Evolutionary conservation across 2,113 vertebrate species (phyloP).

Genomic region (Ageneiosus marmoratus): DNA sequence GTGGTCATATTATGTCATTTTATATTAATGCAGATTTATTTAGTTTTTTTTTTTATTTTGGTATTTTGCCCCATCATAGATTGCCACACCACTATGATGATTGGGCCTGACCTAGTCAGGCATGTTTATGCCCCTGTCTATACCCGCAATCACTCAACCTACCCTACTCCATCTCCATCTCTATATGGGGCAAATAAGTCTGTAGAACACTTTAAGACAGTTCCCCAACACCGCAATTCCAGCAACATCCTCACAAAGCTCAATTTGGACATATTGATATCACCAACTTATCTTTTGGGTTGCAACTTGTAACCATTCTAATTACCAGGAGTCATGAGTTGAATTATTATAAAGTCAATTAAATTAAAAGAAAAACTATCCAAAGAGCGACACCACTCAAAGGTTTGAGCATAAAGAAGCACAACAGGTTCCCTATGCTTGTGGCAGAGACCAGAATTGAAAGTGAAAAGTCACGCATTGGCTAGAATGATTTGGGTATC

Average conservation of each 20-base stretch:
- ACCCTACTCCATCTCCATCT: neutral
- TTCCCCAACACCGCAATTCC: neutral
- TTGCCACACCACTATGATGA: neutral
- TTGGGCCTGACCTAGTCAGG: neutral
- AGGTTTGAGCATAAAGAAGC: conserved; percentile 58
- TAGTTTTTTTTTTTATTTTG: too few relatives aligned
- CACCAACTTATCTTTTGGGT: neutral
- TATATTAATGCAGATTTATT: neutral
- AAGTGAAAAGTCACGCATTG: conserved; percentile 73
- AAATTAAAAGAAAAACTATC: conserved; percentile 23
- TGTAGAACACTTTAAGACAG: neutral
- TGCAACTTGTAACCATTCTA: neutral
- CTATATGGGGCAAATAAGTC: neutral
- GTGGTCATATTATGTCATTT: neutral
- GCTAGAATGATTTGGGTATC: conserved; percentile 66
- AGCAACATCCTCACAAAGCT: neutral
- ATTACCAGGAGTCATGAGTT: conserved; percentile 3
- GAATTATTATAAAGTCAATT: conserved; percentile 37
- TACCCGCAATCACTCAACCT: neutral
- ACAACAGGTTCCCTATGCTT: conserved; percentile 69
- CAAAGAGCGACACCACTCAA: conserved; percentile 21
- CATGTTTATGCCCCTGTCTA: neutral
- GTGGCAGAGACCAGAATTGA: conserved; percentile 59
- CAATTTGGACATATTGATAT: neutral
- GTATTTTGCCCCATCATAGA: neutral